Evolutionary conservation across 2,888 invertebrate genomes (phyloP), one percentile per base, ranked within the genome.

Genomic region (Pilophorus perplexus): DNA sequence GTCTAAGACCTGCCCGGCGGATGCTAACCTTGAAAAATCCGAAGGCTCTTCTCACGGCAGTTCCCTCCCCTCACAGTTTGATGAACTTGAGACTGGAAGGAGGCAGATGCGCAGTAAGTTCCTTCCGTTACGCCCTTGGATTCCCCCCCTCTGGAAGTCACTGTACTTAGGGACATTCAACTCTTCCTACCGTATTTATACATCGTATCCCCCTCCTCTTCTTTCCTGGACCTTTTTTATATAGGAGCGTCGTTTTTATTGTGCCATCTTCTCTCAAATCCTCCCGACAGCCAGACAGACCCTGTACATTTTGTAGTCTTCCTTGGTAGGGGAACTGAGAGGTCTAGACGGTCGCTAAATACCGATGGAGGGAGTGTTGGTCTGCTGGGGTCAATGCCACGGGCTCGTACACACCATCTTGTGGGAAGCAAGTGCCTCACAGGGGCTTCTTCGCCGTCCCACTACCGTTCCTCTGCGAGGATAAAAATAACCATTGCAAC

Each of bases 41-140:
- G n/a, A 52, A 16, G 52, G 14, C 52, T 27, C 52, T 28, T 27
- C 27, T 52, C 52, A 16, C 52, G 27, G n/a, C 5, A 33, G 27
- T 8, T 18, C 28, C 20, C 10, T 27, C 14, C 27, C 18, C 33
- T 3, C 18, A 12, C 27, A 52, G 52, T 52, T 52, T 52, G 52
- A 52, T 52, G 52, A 52, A 52, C 52, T 52, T 52, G 28, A n/a
- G n/a, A n/a, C n/a, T n/a, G n/a, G 28, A 14, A 14, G 28, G 28
- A 16, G 52, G 52, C 52, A 52, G 52, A 52, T 52, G 52, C 52
- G 52, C 52, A 52, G 52, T 52, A 52, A 52, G 52, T 52, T 52
- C 52, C 52, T 52, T 52, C 52, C 52, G 52, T 52, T 52, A 52
- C 52, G 52, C 52, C 52, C 52, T 52, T 27, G 52, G 52, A 28